Evolutionary conservation across 30 jellyfish, hydroid and myxozoan genomes (phyloP), one percentile per base, ranked within the genome.

Genomic region (Euphysa ruthae): DNA sequence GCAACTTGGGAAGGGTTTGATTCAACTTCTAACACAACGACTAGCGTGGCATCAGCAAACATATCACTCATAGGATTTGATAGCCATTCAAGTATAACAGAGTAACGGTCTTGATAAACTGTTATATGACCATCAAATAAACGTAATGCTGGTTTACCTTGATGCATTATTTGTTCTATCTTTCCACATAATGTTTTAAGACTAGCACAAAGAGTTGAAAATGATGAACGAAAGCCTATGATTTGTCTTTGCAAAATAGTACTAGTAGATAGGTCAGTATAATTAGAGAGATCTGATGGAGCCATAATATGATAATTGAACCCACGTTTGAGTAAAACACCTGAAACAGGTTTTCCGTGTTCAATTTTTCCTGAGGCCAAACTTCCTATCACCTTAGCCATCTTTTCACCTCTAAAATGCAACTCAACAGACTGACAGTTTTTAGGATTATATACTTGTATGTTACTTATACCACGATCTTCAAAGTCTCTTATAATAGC

Each of bases 331-430:
- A 91, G 49, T 4, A 91, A 74, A 26, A 91, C 55, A 12, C 99
- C 99, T 49, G 99, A 84, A 0, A 91, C 84, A 18, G 56, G 78
- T 55, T 91, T 91, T 43, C 99, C 99, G 50, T 91, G 91, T 32
- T 70, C 61, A 43, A 95, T 92, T 72, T 76, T 64, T 16, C 92
- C 98, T 12, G 98, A 72, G 14, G 98, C 98, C 49, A 90, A 49
- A 63, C 98, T 81, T 4, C 98, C 98, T 31, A 90, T 79, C 61
- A 90, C 98, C 91, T 91, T 91, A 19, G 99, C 99, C 95, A 91
- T 83, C 71, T 83, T 83, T 75, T 91, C 99, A 4, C 99, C 99
- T 33, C 95, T 76, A 54, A 91, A 91, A 55, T 77, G 95, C 34
- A 91, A 85, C 55, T 91, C 94, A 27, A 91, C 95, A 68, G 91